Base-by-base conservation (phyloP, 2,797 vertebrate genomes). In the Epinephelus awoara region DNA sequence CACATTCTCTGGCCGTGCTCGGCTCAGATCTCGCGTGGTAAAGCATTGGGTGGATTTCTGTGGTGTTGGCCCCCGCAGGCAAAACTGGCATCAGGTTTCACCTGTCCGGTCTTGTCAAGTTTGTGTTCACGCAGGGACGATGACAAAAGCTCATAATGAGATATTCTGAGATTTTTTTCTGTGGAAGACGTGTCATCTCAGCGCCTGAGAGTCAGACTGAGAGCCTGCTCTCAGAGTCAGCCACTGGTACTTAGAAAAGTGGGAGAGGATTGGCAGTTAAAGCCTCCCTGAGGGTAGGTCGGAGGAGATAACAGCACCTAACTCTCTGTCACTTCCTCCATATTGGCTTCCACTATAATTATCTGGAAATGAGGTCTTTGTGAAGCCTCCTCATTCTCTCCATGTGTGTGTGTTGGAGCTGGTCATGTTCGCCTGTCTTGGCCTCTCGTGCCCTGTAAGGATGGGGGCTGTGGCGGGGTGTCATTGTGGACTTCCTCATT, bases 281-380 rank as follows among this genome's bases (percentile, higher is more conserved):
- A 88, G 66, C 76, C 46, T 78, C 89, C 88, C 80, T 15, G 66
- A 78, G 89, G 91, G 71, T 73, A 76, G 51, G 78, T 87, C 65
- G 7, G 61, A 79, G 66, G 56, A 89, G 88, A 93, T 88, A 84
- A 91, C 85, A 63, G 63, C 82, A 77, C 77, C 51, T 85, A 82
- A 79, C 73, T 82, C 80, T 72, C 76, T 87, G 87, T 92, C 85
- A 89, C 88, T 93, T 93, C 87, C 89, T 86, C 78, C 65, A 85
- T 88, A 86, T 91, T 83, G 73, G 51, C 85, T 91, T 93, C 84
- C 88, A 85, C 89, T 91, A 46, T 93, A 94, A 94, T 95, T 94
- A 94, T 89, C 78, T 81, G 78, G 79, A 85, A 91, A 88, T 85
- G n/a, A 82, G 85, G 83, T 75, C 71, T 79, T 80, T 83, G 72